Conservation (phyloP, 2,888 invertebrate species). For the Amblyjoppa fuscipennis region DNA sequence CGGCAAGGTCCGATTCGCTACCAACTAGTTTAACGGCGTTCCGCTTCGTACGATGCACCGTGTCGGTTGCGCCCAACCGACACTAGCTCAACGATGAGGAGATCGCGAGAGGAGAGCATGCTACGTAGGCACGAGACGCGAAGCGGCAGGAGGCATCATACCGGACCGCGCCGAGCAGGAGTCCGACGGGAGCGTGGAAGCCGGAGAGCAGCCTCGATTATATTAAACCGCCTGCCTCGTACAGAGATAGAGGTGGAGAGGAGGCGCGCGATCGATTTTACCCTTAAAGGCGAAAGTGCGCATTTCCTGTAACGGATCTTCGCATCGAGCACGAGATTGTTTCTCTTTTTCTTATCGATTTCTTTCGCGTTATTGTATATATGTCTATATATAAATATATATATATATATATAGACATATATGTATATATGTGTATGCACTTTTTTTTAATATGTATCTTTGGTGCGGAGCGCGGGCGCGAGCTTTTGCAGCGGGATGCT, state of each 20-base stretch:
- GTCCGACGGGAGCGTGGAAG: slow-evolving; percentile 45
- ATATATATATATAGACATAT: not conserved
- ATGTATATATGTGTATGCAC: not conserved
- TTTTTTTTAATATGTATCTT: not conserved
- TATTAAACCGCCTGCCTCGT: slow-evolving; percentile 57
- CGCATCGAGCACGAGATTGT: slow-evolving; percentile 64
- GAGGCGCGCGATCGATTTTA: slow-evolving; percentile 65
- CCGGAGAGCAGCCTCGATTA: slow-evolving; percentile 58
- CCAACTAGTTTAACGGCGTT: slow-evolving; percentile 69
- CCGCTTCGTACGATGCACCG: slow-evolving; percentile 69
- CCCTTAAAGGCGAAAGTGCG: slow-evolving; percentile 52
- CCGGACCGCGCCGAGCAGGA: slow-evolving; percentile 16
- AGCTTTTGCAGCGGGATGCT: slow-evolving; percentile 43
- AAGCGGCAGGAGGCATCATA: slow-evolving; percentile 3
- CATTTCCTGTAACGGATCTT: slow-evolving; percentile 68
- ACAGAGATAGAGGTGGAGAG: slow-evolving; percentile 4
- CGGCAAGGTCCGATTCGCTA: slow-evolving; percentile 68
- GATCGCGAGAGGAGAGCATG: not conserved
- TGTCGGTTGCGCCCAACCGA: slow-evolving; percentile 29
- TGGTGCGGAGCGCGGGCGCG: slow-evolving; percentile 13
- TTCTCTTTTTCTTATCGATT: slow-evolving; percentile 60
- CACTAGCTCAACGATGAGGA: not conserved
- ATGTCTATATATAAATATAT: not conserved
- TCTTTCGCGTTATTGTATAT: not conserved
- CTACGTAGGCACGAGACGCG: not conserved